Conservation (phyloP, 92 coral and sea anemone species). For the Bergia sp. region DNA sequence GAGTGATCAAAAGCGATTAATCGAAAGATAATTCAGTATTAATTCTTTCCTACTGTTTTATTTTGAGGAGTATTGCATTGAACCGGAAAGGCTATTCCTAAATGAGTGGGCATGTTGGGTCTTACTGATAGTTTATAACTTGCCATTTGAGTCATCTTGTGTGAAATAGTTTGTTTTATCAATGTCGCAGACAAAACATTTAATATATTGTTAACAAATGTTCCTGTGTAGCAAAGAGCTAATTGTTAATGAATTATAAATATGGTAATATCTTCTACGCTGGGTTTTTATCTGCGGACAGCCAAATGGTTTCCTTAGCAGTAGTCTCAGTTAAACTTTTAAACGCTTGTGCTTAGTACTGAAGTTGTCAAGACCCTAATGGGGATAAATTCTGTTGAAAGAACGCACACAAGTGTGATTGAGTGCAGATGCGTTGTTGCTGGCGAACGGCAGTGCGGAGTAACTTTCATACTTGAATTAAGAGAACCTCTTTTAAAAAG, state of each 20-base stretch:
- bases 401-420: slow-evolving; percentile 31
- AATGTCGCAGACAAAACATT: slow-evolving; percentile 41
- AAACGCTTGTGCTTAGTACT: slow-evolving; percentile 32
- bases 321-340: neutral
- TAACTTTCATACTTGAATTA: neutral
- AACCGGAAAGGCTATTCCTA: slow-evolving; percentile 36
- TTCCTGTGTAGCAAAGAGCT: slow-evolving; percentile 18
- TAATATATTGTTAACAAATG: slow-evolving; percentile 27
- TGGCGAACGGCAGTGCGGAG: neutral
- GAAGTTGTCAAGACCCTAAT: slow-evolving; percentile 43
- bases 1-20: slow-evolving; percentile 42
- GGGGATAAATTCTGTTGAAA: slow-evolving; percentile 46
- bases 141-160: slow-evolving; percentile 34
- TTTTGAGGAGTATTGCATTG: slow-evolving; percentile 17
- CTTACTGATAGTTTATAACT: slow-evolving; percentile 40
- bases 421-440: slow-evolving; percentile 16
- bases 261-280: neutral
- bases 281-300: neutral
- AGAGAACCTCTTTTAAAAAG: neutral
- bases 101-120: slow-evolving; percentile 34
- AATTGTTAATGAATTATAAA: slow-evolving; percentile 35
- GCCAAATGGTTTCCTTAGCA: slow-evolving; percentile 36
- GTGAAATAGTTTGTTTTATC: slow-evolving; percentile 43
- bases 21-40: slow-evolving; percentile 54
- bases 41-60: slow-evolving; percentile 45